Percentiles rank a stretch among this genome's conserved stretches.
Conservation (phyloP, 2,113 vertebrate species). For the Struthidea cinerea region DNA sequence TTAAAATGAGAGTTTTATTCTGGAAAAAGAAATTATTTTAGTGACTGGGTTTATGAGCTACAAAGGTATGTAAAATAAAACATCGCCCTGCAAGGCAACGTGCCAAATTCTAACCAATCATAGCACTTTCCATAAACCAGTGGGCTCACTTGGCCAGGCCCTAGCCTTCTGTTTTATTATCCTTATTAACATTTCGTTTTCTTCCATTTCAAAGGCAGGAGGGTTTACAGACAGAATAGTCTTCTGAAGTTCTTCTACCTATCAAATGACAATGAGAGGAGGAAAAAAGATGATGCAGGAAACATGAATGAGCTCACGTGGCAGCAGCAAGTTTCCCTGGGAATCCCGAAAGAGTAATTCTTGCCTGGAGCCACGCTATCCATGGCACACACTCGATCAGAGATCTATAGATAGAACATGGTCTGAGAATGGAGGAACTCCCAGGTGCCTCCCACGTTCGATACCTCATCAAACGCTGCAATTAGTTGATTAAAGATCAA, state of each 20-base stretch:
- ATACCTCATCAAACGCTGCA: background rate
- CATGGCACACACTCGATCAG: background rate
- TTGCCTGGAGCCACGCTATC: background rate
- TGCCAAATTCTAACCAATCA: background rate
- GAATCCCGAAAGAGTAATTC: background rate
- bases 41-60: conserved; percentile 36
- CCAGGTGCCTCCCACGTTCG: background rate
- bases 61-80: conserved; percentile 34
- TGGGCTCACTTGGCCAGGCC: background rate
- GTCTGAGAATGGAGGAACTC: background rate
- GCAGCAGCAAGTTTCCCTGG: background rate
- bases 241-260: background rate
- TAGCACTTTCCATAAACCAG: background rate
- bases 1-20: background rate
- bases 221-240: background rate
- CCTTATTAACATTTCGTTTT: background rate
- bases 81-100: background rate
- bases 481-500: conserved; percentile 17
- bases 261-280: background rate
- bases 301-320: background rate
- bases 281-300: background rate
- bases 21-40: conserved; percentile 36
- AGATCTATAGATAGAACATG: background rate
- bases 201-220: background rate
- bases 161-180: background rate